phyloP scores from a whole-genome alignment of 2,113 vertebrate genomes.

The Lepus timidus region DNA sequence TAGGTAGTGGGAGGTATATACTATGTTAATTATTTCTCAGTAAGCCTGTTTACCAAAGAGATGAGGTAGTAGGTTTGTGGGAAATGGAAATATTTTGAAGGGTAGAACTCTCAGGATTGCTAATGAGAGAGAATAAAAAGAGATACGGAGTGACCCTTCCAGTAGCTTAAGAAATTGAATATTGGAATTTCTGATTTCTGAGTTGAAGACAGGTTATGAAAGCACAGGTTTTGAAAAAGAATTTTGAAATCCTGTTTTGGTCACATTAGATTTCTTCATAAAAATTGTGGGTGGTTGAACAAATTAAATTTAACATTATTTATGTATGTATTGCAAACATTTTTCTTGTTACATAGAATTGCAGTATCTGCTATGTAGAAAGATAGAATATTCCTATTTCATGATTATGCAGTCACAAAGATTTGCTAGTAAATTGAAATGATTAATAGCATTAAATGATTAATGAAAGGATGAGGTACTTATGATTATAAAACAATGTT shows the following conservation, averaged over 20 bases:
- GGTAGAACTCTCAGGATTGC: not conserved
- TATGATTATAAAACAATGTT: not conserved
- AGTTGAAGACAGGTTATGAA: not conserved
- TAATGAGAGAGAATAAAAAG: fast-evolving
- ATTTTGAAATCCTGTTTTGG: not conserved
- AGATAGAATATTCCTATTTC: not conserved
- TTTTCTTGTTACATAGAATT: not conserved
- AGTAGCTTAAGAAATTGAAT: not conserved
- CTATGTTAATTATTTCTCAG: not conserved
- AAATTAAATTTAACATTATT: not conserved
- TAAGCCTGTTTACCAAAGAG: not conserved
- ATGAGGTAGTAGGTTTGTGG: not conserved
- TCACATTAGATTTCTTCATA: not conserved
- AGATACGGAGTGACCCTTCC: not conserved
- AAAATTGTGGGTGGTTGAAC: not conserved
- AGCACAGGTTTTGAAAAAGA: not conserved
- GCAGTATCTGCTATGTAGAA: not conserved
- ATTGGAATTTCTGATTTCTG: not conserved
- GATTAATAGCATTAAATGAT: constrained; percentile 20
- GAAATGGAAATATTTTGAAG: not conserved
- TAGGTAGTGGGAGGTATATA: not conserved
- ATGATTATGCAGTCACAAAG: not conserved
- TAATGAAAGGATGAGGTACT: not conserved
- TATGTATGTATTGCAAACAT: not conserved
- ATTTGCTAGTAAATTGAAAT: not conserved